Evolutionary conservation across 2,888 invertebrate species (phyloP).

Genomic region (Stegana nigrithorax): DNA sequence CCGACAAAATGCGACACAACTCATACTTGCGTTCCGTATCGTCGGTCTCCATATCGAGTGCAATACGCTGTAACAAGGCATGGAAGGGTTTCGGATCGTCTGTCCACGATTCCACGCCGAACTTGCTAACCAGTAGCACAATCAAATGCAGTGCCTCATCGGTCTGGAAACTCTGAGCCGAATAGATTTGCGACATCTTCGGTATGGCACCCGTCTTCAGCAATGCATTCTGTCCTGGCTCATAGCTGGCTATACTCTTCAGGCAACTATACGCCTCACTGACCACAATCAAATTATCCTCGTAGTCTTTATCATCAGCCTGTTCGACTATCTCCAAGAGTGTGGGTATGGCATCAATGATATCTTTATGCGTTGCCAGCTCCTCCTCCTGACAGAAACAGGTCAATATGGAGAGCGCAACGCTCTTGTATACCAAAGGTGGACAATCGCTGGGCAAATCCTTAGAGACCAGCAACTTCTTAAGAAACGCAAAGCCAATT

Average conservation of each 20-base stretch:
- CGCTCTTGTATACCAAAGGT: constrained; percentile 89
- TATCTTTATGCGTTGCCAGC: constrained; percentile 83
- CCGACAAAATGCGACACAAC: constrained; percentile 82
- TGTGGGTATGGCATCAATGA: constrained; percentile 85
- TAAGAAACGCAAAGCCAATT: constrained; percentile 88
- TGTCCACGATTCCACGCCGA: constrained; percentile 82
- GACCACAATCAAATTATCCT: constrained; percentile 87
- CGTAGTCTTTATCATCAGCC: constrained; percentile 85
- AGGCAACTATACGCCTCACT: constrained; percentile 88
- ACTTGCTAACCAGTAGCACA: constrained; percentile 78
- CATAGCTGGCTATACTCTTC: constrained; percentile 82
- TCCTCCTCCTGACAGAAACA: constrained; percentile 86
- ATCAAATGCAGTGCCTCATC: constrained; percentile 88
- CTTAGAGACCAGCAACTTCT: constrained; percentile 80
- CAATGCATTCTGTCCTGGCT: constrained; percentile 83
- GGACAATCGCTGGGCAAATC: constrained; percentile 89
- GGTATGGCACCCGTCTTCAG: constrained; percentile 82
- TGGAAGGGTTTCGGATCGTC: constrained; percentile 83
- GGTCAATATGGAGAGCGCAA: constrained; percentile 87
- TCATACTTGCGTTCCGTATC: constrained; percentile 91
- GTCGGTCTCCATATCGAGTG: constrained; percentile 89
- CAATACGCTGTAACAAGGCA: constrained; percentile 83
- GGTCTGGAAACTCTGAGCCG: constrained; percentile 88
- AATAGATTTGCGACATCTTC: constrained; percentile 87
- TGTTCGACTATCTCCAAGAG: constrained; percentile 86